phyloP scores from a whole-genome alignment of 53 echinoderm and acorn worm genomes.

The Glandiceps talaboti region DNA sequence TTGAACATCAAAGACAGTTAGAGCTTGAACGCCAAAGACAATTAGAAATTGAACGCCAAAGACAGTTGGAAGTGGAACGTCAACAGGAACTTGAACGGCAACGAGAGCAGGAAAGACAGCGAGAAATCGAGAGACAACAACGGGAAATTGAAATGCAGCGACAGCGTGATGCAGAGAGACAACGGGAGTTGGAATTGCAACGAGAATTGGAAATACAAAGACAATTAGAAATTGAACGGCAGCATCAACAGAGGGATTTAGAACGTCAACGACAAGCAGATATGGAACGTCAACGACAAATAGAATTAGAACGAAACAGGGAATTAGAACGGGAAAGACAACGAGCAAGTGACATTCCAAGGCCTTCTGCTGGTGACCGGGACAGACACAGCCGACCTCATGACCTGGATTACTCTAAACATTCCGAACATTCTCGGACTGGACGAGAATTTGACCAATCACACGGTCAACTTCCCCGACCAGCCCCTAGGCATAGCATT shows the following conservation, averaged over 20 bases:
- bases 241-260: neutral
- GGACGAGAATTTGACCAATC: neutral
- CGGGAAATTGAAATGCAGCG: neutral
- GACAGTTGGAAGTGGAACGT: neutral
- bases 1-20: neutral
- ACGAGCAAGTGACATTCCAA: neutral
- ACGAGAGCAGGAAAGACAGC: neutral
- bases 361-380: neutral
- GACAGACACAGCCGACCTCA: neutral
- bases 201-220: neutral
- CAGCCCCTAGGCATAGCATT: conserved; percentile 50
- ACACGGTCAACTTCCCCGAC: conserved; percentile 5
- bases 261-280: neutral
- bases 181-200: neutral
- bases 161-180: neutral
- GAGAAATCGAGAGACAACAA: neutral
- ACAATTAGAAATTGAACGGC: neutral
- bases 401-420: neutral
- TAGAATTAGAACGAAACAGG: neutral
- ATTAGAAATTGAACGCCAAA: neutral
- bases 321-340: neutral
- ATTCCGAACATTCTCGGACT: neutral
- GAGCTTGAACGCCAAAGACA: neutral
- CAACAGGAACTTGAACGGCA: neutral
- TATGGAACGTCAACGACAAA: neutral